phyloP scores from a whole-genome alignment of 2,888 invertebrate genomes.

The Acholoe squamosa region DNA sequence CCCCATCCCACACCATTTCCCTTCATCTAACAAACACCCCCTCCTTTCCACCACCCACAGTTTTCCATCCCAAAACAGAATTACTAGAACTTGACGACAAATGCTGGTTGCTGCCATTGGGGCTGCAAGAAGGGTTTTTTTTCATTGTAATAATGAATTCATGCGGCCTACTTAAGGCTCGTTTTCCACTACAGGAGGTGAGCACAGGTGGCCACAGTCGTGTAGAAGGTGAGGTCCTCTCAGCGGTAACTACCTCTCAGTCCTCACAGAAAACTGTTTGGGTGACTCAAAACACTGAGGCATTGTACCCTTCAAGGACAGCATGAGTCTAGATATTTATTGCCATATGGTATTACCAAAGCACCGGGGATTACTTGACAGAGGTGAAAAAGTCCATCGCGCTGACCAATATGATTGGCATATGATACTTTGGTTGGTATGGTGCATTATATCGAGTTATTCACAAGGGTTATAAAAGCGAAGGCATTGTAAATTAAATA shows the following conservation, averaged over 20 bases:
- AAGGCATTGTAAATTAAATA: too few relatives aligned
- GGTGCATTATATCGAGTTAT: too few relatives aligned
- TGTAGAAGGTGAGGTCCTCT: not conserved
- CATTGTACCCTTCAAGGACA: not conserved
- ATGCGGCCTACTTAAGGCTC: not conserved
- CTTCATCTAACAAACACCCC: not conserved
- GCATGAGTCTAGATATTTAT: too few relatives aligned
- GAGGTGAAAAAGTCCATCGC: not conserved
- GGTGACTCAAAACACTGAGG: not conserved
- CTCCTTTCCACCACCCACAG: not conserved
- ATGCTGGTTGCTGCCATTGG: conserved; percentile 27
- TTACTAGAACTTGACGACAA: conserved; percentile 17
- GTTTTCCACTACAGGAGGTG: not conserved
- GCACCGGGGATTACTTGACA: not conserved
- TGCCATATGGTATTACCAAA: too few relatives aligned
- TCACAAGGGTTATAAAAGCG: too few relatives aligned
- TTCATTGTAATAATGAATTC: conserved; percentile 11
- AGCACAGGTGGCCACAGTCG: not conserved
- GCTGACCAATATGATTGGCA: too few relatives aligned
- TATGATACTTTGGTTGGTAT: too few relatives aligned
- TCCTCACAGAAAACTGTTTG: not conserved
- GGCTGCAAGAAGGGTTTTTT: not conserved
- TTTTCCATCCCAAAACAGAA: not conserved
- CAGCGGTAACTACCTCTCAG: not conserved
- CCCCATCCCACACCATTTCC: not conserved